Base-by-base conservation (phyloP, 1,140 invertebrate genomes). In the Saccostrea echinata region DNA sequence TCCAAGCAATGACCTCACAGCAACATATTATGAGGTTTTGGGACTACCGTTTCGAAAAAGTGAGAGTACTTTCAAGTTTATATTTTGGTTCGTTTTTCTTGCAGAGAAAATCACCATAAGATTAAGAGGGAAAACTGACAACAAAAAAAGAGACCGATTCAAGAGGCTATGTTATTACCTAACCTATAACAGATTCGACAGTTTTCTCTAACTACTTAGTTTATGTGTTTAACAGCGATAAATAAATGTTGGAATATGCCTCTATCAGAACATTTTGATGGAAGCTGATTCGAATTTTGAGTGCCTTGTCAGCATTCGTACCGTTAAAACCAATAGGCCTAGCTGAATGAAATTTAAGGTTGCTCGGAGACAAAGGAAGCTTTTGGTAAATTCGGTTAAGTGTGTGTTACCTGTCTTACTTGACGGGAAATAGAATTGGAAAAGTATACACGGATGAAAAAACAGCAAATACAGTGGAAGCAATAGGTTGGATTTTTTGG, bases 381-480 rank as follows among this genome's bases (percentile, higher is more conserved):
- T 76, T n/a, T 27, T 18, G 13, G 68, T 30, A 76, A 76, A 76
- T 33, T 30, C 68, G 68, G 27, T 76, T 30, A 33, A 76, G 68
- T 76, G 30, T 13, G 27, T 30, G 27, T 30, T 76, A 76, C 27
- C 27, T 27, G 13, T 13, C 27, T 27, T 76, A 16, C 13, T 76
- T 27, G 2, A 13, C 12, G 16, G 27, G 11, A 33, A 33, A 76
- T 76, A 30, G 27, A 76, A 18, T 21, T 64, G 27, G 30, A 30
- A 76, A 76, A 76, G 68, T 76, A 76, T 27, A 33, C 12, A 76
- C 16, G 27, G 21, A 33, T 9, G 68, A 71, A 71, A 71, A 71
- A 71, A 71, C 64, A 68, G 8, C n/a, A 24, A 71, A 30, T 16
- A 21, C 57, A 24, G 57, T 24, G 57, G 27, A 76, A 30, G 27